Percentiles rank a stretch among this genome's conserved stretches.
Conservation (phyloP, 2,797 vertebrate genomes). For the Pelobates cultripes region DNA sequence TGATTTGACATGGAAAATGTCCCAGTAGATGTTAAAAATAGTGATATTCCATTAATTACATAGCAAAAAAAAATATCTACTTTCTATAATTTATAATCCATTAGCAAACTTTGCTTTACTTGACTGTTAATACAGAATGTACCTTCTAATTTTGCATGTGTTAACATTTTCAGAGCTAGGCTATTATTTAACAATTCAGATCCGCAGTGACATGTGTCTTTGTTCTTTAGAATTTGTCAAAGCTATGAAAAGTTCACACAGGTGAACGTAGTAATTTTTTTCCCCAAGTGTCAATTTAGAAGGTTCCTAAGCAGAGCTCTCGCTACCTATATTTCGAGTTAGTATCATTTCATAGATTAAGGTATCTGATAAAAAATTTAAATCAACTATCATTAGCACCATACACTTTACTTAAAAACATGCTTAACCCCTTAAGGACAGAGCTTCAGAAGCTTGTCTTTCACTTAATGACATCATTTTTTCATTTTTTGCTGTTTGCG, state of each 20-base stretch:
- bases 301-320: background rate
- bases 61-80: conserved; percentile 63
- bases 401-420: too few relatives aligned
- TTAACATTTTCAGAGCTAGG: conserved; percentile 13
- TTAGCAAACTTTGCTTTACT: conserved; percentile 58
- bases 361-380: background rate
- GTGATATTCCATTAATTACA: conserved; percentile 81
- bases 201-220: background rate
- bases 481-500: too few relatives aligned
- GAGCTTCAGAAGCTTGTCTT: too few relatives aligned
- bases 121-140: conserved; percentile 45
- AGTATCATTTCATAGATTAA: background rate
- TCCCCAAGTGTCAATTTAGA: background rate
- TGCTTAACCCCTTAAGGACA: too few relatives aligned
- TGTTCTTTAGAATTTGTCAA: conserved; percentile 11
- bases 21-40: conserved; percentile 74
- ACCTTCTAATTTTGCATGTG: conserved; percentile 40
- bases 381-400: too few relatives aligned
- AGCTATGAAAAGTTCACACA: background rate
- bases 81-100: conserved; percentile 69
- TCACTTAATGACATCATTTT: too few relatives aligned
- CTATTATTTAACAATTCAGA: conserved; percentile 24
- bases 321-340: background rate
- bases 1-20: conserved; percentile 75
- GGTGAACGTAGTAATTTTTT: background rate